A percentile compares a stretch with the other conserved stretches of the same genome.
These are phyloP conservation scores for Anas bahamensis DNA, from an alignment of 2,797 vertebrate species.

Conservation along the genomic window DNA sequence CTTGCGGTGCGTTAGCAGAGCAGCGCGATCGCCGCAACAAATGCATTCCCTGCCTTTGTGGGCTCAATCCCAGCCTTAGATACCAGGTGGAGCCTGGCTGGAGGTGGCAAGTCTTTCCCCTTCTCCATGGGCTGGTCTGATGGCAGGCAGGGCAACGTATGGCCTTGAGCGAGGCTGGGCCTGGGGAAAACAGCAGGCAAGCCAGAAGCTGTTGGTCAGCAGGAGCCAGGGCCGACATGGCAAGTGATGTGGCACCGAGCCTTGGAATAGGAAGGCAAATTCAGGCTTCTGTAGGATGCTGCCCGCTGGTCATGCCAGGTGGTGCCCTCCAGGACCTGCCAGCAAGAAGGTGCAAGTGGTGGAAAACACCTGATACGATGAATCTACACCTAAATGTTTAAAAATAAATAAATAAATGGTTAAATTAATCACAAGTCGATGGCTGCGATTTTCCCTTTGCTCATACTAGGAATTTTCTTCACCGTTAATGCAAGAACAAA, in stretches of 20 bases:
- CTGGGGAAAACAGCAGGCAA: background rate
- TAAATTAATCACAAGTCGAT: background rate
- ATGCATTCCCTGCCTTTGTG: background rate
- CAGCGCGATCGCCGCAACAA: background rate
- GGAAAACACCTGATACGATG: background rate
- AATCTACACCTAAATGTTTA: background rate
- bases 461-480: constrained; percentile 38
- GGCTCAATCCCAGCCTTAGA: background rate
- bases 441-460: constrained; percentile 5
- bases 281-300: background rate
- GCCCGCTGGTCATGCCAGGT: background rate
- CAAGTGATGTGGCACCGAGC: background rate
- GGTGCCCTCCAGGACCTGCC: background rate
- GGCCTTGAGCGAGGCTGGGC: background rate
- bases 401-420: background rate
- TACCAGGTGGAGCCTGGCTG: background rate
- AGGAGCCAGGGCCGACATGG: background rate
- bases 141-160: background rate
- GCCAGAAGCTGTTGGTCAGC: background rate
- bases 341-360: background rate
- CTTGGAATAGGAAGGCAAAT: background rate
- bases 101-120: background rate
- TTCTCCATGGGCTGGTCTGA: background rate
- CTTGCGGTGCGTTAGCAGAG: background rate
- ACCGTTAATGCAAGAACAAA: background rate